phyloP scores from a whole-genome alignment of 2,113 vertebrate genomes.

The Carlito syrichta region DNA sequence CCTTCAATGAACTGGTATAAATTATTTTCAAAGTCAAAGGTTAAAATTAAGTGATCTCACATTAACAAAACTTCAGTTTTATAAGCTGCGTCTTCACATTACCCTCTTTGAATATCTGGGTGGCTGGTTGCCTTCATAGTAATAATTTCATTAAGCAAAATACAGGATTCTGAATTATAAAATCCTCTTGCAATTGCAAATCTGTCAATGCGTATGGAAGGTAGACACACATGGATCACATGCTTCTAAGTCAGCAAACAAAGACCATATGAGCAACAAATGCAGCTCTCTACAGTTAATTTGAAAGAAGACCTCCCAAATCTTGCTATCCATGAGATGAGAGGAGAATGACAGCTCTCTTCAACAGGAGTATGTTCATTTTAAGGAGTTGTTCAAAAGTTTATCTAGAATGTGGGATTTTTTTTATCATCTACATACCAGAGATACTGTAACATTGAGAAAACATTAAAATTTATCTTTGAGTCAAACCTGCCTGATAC shows the following conservation, averaged over 20 bases:
- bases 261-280: slow-evolving; percentile 70
- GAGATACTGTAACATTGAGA: slow-evolving; percentile 70
- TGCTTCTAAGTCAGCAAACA: slow-evolving; percentile 61
- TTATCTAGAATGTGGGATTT: slow-evolving; percentile 68
- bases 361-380: slow-evolving; percentile 66
- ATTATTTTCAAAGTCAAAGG: background rate
- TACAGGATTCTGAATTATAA: slow-evolving; percentile 74
- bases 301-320: slow-evolving; percentile 75
- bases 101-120: slow-evolving; percentile 48
- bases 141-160: slow-evolving; percentile 76
- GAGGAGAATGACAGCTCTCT: slow-evolving; percentile 78
- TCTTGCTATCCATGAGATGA: slow-evolving; percentile 69
- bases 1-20: background rate
- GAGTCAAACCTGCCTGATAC: slow-evolving; percentile 41
- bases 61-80: slow-evolving; percentile 36
- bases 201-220: slow-evolving; percentile 57
- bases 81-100: background rate
- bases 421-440: slow-evolving; percentile 76
- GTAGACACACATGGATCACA: slow-evolving; percentile 38
- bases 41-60: slow-evolving; percentile 16
- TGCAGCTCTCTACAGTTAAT: slow-evolving; percentile 72
- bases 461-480: slow-evolving; percentile 73
- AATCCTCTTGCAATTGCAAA: slow-evolving; percentile 72
- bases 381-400: slow-evolving; percentile 71
- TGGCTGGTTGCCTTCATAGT: slow-evolving; percentile 55